A percentile compares a stretch with the other conserved stretches of the same genome.
These are phyloP conservation scores for Drosophila recens DNA, from an alignment of 2,888 invertebrate species.

Conservation along the genomic window DNA sequence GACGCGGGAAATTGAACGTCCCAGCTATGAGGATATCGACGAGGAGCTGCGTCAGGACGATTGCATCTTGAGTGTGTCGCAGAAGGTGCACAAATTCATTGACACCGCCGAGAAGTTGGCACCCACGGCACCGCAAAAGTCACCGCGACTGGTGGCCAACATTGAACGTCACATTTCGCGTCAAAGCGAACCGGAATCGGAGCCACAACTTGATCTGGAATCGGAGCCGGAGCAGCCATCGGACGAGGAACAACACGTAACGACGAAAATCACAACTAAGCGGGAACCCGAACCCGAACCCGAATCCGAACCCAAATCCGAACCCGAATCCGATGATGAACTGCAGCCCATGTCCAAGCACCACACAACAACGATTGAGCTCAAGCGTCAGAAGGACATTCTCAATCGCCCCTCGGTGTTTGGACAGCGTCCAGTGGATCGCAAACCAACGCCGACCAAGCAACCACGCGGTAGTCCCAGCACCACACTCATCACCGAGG, in stretches of 20 bases:
- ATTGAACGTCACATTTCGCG: slow-evolving; percentile 83
- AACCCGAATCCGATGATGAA: slow-evolving; percentile 87
- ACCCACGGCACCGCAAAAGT: slow-evolving; percentile 83
- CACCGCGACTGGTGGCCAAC: slow-evolving; percentile 86
- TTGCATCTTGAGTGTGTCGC: slow-evolving; percentile 88
- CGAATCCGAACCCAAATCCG: slow-evolving; percentile 82
- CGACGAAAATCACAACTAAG: slow-evolving; percentile 9
- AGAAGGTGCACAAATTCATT: slow-evolving; percentile 89
- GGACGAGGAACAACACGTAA: slow-evolving; percentile 42
- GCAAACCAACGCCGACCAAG: slow-evolving; percentile 21
- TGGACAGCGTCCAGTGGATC: slow-evolving; percentile 29
- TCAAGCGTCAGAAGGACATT: slow-evolving; percentile 85
- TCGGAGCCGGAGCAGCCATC: slow-evolving; percentile 61
- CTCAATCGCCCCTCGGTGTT: slow-evolving; percentile 86
- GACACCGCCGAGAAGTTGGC: slow-evolving; percentile 87
- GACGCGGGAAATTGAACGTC: slow-evolving; percentile 84
- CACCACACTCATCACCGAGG: slow-evolving; percentile 55
- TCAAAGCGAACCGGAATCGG: slow-evolving; percentile 77
- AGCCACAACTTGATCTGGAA: slow-evolving; percentile 61
- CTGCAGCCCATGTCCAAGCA: slow-evolving; percentile 87
- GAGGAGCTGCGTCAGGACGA: slow-evolving; percentile 87
- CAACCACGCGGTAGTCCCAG: slow-evolving; percentile 36
- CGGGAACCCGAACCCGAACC: slow-evolving; percentile 83
- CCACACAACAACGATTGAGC: slow-evolving; percentile 78
- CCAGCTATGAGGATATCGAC: slow-evolving; percentile 87